phyloP scores from a whole-genome alignment of 2,888 invertebrate genomes.

The Mesorhabditis belari region DNA sequence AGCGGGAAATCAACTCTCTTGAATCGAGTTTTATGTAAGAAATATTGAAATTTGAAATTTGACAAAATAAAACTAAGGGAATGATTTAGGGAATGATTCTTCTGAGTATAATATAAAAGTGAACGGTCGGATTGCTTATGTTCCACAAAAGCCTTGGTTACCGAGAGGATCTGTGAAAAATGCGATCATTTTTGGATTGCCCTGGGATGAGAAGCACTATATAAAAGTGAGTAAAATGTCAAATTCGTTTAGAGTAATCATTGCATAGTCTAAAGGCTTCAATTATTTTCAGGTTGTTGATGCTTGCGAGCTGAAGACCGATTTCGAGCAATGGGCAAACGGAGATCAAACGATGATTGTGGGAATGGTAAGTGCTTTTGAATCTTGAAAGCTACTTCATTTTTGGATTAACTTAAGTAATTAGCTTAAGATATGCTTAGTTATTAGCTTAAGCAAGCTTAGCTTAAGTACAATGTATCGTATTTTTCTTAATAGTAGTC shows the following conservation, averaged over 20 bases:
- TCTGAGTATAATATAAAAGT: neutral
- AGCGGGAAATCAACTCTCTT: neutral
- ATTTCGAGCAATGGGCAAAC: neutral
- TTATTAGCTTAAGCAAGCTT: too few species aligned
- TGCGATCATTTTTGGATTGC: neutral
- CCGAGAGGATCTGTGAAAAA: neutral
- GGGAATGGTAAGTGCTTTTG: neutral
- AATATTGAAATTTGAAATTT: neutral
- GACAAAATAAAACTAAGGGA: neutral
- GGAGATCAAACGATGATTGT: neutral
- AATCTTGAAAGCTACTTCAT: too few species aligned
- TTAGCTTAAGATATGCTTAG: too few species aligned
- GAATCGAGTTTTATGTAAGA: neutral
- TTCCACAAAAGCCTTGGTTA: neutral
- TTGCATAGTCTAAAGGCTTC: neutral
- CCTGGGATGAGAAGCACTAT: neutral
- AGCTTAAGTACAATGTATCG: too few species aligned
- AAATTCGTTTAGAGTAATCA: neutral
- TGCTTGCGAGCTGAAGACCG: neutral
- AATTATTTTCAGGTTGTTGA: neutral
- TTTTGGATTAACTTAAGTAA: too few species aligned
- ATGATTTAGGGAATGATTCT: neutral
- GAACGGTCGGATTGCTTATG: neutral
- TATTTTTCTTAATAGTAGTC: too few species aligned
- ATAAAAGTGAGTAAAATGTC: neutral